Percentiles rank a stretch among this genome's conserved stretches.
These are phyloP conservation scores for Sicus ferrugineus DNA, from an alignment of 2,888 invertebrate species.

Conservation along the genomic window DNA sequence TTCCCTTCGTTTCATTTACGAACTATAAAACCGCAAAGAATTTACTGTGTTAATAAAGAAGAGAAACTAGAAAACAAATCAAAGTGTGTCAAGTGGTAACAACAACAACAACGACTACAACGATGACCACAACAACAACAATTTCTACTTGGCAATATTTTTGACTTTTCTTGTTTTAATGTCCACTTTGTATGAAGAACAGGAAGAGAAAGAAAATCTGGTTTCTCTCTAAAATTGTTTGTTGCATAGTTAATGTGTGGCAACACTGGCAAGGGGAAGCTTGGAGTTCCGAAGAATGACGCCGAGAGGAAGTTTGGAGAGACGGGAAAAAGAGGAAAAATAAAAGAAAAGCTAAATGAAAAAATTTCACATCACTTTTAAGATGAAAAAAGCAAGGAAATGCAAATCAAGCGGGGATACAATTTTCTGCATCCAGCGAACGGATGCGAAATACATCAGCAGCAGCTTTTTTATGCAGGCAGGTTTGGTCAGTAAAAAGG, in stretches of 20 bases:
- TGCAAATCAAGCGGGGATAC: neutral
- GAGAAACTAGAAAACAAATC: neutral
- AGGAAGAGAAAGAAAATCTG: too few relatives aligned
- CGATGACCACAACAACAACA: neutral
- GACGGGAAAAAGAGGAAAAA: too few relatives aligned
- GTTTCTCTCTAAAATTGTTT: neutral
- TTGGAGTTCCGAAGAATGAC: neutral
- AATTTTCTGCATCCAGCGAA: too few relatives aligned
- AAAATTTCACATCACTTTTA: slow-evolving; percentile 22
- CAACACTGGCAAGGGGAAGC: slow-evolving; percentile 5
- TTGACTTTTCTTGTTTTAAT: slow-evolving; percentile 25
- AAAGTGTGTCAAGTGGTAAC: neutral
- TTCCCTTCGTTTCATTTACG: too few relatives aligned
- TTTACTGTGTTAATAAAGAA: too few relatives aligned
- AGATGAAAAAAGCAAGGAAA: slow-evolving; percentile 28
- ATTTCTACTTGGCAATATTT: slow-evolving; percentile 9
- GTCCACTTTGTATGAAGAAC: slow-evolving; percentile 3
- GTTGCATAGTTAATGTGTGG: slow-evolving; percentile 20
- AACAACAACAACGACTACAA: slow-evolving; percentile 7
- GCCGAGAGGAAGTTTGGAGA: neutral
- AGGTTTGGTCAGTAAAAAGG: slow-evolving; percentile 39
- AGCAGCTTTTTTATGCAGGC: too few relatives aligned
- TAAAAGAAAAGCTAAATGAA: neutral
- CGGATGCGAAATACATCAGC: too few relatives aligned
- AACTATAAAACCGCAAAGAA: too few relatives aligned